Evolutionary conservation across 1,140 invertebrate species (phyloP).

Genomic region (Lasioglossum baleicum): DNA sequence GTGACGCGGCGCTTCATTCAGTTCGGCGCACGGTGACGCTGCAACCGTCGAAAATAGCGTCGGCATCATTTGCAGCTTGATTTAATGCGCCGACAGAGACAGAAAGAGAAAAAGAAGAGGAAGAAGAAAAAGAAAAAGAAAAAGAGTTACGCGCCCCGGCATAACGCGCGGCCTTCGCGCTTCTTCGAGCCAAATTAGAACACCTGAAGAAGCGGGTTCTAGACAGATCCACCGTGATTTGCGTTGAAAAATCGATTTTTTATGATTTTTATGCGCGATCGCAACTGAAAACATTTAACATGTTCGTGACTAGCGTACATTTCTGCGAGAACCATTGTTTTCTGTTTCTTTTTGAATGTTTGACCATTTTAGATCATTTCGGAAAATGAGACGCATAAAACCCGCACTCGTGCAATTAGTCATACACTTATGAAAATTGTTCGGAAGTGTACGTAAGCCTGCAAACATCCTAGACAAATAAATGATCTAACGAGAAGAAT

Average conservation of each 20-base stretch:
- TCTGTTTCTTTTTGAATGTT: too few relatives aligned
- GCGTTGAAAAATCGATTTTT: too few relatives aligned
- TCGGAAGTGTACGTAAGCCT: background rate
- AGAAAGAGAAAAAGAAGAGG: slow-evolving; percentile 27
- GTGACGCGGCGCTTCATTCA: slow-evolving; percentile 58
- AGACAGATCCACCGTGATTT: too few relatives aligned
- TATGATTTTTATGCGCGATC: background rate
- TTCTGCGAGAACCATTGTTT: too few relatives aligned
- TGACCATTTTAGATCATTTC: too few relatives aligned
- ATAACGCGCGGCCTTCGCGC: slow-evolving; percentile 9
- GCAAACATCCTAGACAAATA: slow-evolving; percentile 13
- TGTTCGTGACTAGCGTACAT: too few relatives aligned
- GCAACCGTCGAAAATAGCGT: slow-evolving; percentile 55
- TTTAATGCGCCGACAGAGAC: slow-evolving; percentile 13
- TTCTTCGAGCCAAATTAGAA: slow-evolving; percentile 26
- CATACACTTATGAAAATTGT: background rate
- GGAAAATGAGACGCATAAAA: background rate
- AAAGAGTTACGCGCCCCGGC: slow-evolving; percentile 14
- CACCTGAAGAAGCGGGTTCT: slow-evolving; percentile 13
- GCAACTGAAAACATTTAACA: too few relatives aligned
- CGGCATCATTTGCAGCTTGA: slow-evolving; percentile 44
- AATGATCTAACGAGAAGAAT: slow-evolving; percentile 21
- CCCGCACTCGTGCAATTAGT: background rate
- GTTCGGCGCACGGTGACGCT: slow-evolving; percentile 41
- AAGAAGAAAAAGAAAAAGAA: background rate